These are phyloP conservation scores for Agrochola litura DNA, from an alignment of 2,888 invertebrate genomes.

Conservation along the genomic window DNA sequence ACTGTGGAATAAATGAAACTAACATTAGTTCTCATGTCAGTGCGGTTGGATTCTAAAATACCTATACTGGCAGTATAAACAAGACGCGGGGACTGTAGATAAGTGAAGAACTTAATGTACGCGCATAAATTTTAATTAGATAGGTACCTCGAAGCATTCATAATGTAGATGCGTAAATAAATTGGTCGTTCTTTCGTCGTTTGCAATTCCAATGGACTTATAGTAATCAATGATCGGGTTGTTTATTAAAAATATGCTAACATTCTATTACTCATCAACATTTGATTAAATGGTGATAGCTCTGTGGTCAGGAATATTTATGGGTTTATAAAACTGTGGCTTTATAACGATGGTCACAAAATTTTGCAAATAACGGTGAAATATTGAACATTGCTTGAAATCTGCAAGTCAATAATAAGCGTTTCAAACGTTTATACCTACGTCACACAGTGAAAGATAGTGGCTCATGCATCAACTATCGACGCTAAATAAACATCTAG, in stretches of 20 bases:
- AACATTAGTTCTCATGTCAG: slow-evolving; percentile 63
- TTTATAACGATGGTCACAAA: slow-evolving; percentile 3
- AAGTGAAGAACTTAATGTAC: slow-evolving; percentile 76
- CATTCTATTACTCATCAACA: slow-evolving; percentile 46
- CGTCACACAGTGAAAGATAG: slow-evolving; percentile 28
- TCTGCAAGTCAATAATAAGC: not conserved
- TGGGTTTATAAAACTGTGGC: not conserved
- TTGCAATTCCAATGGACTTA: slow-evolving; percentile 65
- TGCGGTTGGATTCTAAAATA: slow-evolving; percentile 64
- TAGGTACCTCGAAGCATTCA: slow-evolving; percentile 72
- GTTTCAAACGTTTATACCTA: slow-evolving; percentile 22
- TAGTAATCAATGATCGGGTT: slow-evolving; percentile 65
- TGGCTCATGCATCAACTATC: slow-evolving; percentile 27
- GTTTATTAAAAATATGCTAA: slow-evolving; percentile 62
- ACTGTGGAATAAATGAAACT: slow-evolving; percentile 68
- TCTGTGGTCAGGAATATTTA: slow-evolving; percentile 3
- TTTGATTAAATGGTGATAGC: slow-evolving; percentile 45
- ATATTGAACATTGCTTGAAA: slow-evolving; percentile 19
- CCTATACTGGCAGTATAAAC: slow-evolving; percentile 66
- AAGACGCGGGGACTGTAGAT: slow-evolving; percentile 70
- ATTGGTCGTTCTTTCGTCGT: slow-evolving; percentile 65
- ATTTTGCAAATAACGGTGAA: not conserved
- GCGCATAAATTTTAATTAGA: slow-evolving; percentile 82
- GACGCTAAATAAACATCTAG: slow-evolving; percentile 33
- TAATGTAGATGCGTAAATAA: slow-evolving; percentile 75